Base-by-base conservation (phyloP, 2,113 vertebrate species). In the Probosciger aterrimus region DNA sequence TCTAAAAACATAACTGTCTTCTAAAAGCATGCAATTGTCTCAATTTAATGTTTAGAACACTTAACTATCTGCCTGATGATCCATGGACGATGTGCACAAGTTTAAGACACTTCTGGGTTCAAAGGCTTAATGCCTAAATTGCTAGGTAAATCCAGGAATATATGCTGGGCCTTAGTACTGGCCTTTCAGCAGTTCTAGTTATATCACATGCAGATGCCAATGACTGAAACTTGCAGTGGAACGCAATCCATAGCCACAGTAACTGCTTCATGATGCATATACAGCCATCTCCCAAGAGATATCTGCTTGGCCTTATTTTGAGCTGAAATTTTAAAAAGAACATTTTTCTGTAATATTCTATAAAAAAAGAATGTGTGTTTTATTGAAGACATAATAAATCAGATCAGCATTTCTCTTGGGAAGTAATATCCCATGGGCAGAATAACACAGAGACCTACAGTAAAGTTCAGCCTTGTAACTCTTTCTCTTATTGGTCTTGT, bases 391-490 rank as follows among this genome's bases (percentile, higher is more conserved):
- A 15, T 80, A 91, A 78, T 93, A 83, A 97, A 93, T 96, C 69
- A 88, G 81, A 90, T 84, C 82, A 85, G 14, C 44, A 63, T 90
- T 86, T 77, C 43, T 92, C 20, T 46, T 65, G 14, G 55, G 76
- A 93, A 96, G 76, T 28, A 86, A 69, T 89, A 82, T 94, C 73
- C 91, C 82, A 91, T 10, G 10, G 60, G 31, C 95, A 80, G 35
- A 93, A 82, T 90, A 96, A 68, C 44, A 81, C 16, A 86, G 9
- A 93, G 67, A 73, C 24, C 62, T 90, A 50, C 5, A 74, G 62
- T 92, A 94, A 93, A 91, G 33, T 73, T 90, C 74, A 88, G 33
- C 11, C 46, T 96, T 95, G 35, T 92, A 91, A 90, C 91, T 85
- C 81, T 89, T 92, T 83, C 76, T 85, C 49, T 65, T 31, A 15